A percentile compares a stretch with the other conserved stretches of the same genome.
Conservation (phyloP, 2,113 vertebrate genomes). For the Butorides virescens region DNA sequence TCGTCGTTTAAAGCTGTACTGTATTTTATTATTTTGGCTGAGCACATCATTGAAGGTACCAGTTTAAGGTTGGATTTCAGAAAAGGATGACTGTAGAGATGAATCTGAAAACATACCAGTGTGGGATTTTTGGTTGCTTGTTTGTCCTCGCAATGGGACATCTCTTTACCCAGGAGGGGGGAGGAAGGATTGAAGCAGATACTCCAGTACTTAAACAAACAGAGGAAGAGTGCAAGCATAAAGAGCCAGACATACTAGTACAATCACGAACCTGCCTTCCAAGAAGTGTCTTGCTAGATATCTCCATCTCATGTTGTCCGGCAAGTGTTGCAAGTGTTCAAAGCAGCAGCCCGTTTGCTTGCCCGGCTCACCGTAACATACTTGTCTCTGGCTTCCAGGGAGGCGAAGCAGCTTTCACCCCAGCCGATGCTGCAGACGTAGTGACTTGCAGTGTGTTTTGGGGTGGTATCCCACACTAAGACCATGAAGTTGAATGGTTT, state of each 20-base stretch:
- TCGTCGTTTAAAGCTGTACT: background rate
- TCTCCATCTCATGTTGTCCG: background rate
- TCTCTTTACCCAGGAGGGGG: background rate
- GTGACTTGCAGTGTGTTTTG: background rate
- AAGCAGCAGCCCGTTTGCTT: background rate
- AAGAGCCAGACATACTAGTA: background rate
- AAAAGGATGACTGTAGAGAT: background rate
- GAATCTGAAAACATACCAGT: background rate
- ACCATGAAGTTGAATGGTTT: background rate
- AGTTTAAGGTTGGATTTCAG: background rate
- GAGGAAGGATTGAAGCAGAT: background rate
- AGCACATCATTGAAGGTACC: background rate
- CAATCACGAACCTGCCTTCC: background rate
- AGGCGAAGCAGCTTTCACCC: background rate
- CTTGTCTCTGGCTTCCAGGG: background rate
- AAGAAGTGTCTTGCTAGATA: background rate
- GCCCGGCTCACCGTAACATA: background rate
- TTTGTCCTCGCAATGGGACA: background rate
- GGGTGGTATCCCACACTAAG: background rate
- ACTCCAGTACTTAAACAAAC: background rate
- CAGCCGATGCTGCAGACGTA: background rate
- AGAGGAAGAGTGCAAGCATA: background rate
- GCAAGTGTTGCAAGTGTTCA: background rate
- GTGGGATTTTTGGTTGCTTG: background rate
- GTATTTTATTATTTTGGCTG: background rate